These are phyloP conservation scores for Schrankia costaestrigalis DNA, from an alignment of 2,888 invertebrate species.

Conservation along the genomic window DNA sequence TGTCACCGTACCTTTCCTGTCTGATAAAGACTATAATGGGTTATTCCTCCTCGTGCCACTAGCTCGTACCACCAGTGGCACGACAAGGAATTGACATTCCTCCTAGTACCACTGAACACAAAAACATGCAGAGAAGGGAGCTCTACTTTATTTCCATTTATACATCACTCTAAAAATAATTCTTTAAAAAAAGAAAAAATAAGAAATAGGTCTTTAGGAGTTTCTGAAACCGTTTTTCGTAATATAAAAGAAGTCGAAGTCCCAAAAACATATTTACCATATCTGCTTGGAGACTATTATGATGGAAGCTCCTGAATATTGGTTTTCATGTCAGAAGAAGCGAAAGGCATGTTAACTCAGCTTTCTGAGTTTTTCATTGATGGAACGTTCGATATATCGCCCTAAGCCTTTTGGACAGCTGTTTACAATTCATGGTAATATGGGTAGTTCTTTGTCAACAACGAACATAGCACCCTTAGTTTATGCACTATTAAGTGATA, in stretches of 20 bases:
- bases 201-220: slow-evolving; percentile 5
- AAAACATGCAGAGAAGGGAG: no score
- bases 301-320: slow-evolving; percentile 5
- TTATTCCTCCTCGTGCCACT: no score
- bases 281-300: slow-evolving; percentile 6
- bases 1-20: no score
- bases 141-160: no score
- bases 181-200: no score
- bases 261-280: slow-evolving; percentile 5
- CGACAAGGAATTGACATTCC: no score
- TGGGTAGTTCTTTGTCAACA: slow-evolving; percentile 1
- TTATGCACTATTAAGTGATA: no score
- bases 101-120: no score
- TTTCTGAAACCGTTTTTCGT: slow-evolving; percentile 5
- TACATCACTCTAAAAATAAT: no score
- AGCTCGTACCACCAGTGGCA: no score
- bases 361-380: slow-evolving; percentile 1
- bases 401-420: slow-evolving; percentile 5
- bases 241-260: slow-evolving; percentile 5
- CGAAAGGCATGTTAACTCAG: neutral
- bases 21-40: no score
- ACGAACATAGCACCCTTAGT: slow-evolving; percentile 1
- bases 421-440: slow-evolving; percentile 3
- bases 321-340: slow-evolving; percentile 1
- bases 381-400: slow-evolving; percentile 2